Evolutionary conservation across 2,113 vertebrate species (phyloP), one percentile per base, ranked within the genome.

Genomic region (Megalops atlanticus): DNA sequence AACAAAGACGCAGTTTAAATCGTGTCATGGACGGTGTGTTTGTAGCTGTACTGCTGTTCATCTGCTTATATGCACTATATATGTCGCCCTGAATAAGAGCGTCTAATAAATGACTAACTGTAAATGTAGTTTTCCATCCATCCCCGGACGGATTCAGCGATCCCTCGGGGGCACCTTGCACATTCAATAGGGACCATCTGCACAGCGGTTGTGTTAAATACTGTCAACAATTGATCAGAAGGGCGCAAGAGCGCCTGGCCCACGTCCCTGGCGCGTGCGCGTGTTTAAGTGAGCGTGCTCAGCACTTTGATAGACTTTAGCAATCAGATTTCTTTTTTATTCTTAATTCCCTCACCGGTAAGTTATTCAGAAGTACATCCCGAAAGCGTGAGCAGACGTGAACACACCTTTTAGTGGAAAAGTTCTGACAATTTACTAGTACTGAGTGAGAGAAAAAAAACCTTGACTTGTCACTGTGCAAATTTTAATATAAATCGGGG

Each of bases 91-190:
- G n/a, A n/a, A n/a, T n/a, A n/a, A n/a, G n/a, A n/a, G n/a, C n/a
- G n/a, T n/a, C n/a, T n/a, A n/a, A n/a, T n/a, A 76, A 76, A 80
- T 85, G 89, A 91, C 90, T 92, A 89, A n/a, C n/a, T n/a, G n/a
- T n/a, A n/a, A 73, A 83, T 88, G 89, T 90, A 89, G 84, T 84
- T 35, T 89, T 88, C 88, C 92, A 92, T 92, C 91, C 89, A 89
- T 92, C 92, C 92, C 85, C 36, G 87, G 89, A 92, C 89, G 87
- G 89, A 92, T 91, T 85, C 88, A 92, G 91, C 92, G 89, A 92
- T 92, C 87, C 85, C 81, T 52, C 79, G 82, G 83, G 81, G 74
- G 80, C 83, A 86, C 86, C 87, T 89, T 76, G 45, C 77, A 79
- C 43, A 64, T 84, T 91, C 91, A 91, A 89, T 88, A 75, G 81